Conservation (phyloP, 1,140 invertebrate genomes). For the Drosophila nebulosa region DNA sequence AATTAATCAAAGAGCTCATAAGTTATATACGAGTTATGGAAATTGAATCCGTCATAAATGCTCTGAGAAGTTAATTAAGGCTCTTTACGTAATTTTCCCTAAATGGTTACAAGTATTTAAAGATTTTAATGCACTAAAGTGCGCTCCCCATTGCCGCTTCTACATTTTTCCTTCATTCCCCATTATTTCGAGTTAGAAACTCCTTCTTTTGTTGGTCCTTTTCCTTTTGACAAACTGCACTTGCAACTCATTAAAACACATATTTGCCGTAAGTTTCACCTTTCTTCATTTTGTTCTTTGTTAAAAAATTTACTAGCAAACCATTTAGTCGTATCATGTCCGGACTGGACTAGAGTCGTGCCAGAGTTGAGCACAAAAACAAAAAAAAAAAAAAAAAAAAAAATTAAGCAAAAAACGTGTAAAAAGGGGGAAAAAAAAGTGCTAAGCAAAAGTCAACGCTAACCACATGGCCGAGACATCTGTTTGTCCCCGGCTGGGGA, state of each 20-base stretch:
- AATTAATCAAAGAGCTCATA: no score
- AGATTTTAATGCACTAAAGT: neutral
- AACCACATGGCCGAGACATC: neutral
- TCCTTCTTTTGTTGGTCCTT: neutral
- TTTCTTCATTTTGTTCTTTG: neutral
- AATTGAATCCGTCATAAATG: no score
- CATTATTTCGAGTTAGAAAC: neutral
- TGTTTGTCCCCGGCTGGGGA: neutral
- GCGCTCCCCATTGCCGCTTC: neutral
- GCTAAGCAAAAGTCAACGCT: neutral
- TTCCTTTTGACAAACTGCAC: neutral
- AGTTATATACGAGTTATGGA: no score
- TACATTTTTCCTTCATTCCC: neutral
- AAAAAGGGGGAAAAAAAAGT: neutral
- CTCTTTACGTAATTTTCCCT: neutral
- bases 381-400: neutral
- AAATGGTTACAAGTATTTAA: neutral
- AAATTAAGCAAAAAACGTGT: neutral
- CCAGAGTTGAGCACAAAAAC: neutral
- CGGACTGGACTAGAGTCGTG: neutral
- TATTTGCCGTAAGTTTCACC: neutral
- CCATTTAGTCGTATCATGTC: conserved; percentile 1
- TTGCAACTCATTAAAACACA: conserved; percentile 1
- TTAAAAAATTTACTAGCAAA: neutral
- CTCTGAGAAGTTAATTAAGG: no score